Base-by-base conservation (phyloP, 2,113 vertebrate genomes). In the Neopipo cinnamomea region DNA sequence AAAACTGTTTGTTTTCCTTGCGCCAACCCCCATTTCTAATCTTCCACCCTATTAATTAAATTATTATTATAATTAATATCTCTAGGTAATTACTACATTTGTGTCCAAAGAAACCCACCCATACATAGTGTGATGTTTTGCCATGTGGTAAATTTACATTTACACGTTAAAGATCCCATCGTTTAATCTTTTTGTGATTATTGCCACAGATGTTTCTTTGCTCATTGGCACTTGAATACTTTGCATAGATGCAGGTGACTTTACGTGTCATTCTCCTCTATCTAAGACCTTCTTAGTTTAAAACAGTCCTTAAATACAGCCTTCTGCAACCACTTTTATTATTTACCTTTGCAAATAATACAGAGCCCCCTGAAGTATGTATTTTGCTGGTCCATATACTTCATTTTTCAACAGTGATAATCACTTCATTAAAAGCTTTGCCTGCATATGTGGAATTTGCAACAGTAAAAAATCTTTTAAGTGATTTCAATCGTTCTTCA, bases 71-170 rank as follows among this genome's bases (percentile, higher is more conserved):
- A 58, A 50, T 46, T 89, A 52, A 18, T 77, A n/a, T 80, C 86
- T 17, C n/a, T 14, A 53, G 15, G n/a, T 11, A 76, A 65, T 44
- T 44, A 9, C 41, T 88, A 33, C 6, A 39, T 76, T 79, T 79
- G 0, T 46, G 30, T 56, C 19, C 4, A 68, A 74, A 82, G 82
- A 84, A 39, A 8, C 0, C 0, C 18, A 11, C 39, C 3, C 8
- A 17, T 46, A 44, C 18, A 73, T 1, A 1, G 7, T 28, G 16
- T 35, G 46, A 70, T 19, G 58, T 91, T 14, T 8, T 74, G 9
- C 19, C 44, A 12, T 30, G 28, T 19, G 22, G 17, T 77, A 77
- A 81, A 81, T 84, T 76, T 27, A 44, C 9, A 31, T 41, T 80
- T 82, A n/a, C 47, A 4, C 39, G 17, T 70, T 76, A 21, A 66